Conservation (phyloP, 2,113 vertebrate species). For the Gallinago paraguaiae region DNA sequence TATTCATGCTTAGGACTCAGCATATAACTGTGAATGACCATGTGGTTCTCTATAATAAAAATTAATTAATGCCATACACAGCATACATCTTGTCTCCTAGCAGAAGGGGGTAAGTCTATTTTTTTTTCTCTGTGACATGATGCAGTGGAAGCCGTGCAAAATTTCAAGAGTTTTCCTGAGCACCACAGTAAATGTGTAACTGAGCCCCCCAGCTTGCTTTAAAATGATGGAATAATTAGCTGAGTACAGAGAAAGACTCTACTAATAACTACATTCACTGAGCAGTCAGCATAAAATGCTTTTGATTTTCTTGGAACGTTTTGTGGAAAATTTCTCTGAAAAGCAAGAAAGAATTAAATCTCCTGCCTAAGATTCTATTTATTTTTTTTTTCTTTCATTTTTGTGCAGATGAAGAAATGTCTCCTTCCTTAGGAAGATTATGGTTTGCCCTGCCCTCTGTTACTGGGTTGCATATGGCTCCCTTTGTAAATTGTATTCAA, state of each 20-base stretch:
- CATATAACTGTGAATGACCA: neutral
- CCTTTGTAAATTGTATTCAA: constrained; percentile 18
- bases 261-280: neutral
- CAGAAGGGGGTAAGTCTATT: neutral
- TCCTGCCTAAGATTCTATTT: neutral
- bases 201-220: neutral
- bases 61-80: neutral
- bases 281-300: neutral
- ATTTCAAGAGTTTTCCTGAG: neutral
- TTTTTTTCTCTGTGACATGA: fast-evolving
- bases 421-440: neutral
- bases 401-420: neutral
- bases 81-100: neutral
- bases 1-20: neutral
- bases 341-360: neutral
- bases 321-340: neutral
- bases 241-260: neutral
- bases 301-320: neutral
- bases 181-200: neutral
- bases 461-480: neutral
- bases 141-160: neutral
- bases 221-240: neutral
- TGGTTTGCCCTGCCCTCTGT: neutral
- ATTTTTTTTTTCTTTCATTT: neutral
- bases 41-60: neutral